These are phyloP conservation scores for Tribolium freemani DNA, from an alignment of 2,888 invertebrate genomes.

Conservation along the genomic window DNA sequence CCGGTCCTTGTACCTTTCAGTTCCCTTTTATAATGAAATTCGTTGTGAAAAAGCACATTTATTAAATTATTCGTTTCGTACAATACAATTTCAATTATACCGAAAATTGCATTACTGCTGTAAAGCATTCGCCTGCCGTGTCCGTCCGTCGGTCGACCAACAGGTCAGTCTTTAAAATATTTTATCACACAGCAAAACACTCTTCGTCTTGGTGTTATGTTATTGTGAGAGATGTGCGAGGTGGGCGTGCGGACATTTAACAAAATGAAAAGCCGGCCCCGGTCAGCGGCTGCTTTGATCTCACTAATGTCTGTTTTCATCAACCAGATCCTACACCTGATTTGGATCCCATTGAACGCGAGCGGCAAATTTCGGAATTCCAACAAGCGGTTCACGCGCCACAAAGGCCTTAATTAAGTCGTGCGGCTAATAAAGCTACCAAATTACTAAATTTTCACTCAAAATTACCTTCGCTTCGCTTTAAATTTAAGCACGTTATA, in stretches of 20 bases:
- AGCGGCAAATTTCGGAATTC: conserved; percentile 53
- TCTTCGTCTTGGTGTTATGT: conserved; percentile 8
- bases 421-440: conserved; percentile 22
- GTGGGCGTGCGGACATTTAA: conserved; percentile 69
- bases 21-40: too few species aligned
- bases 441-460: conserved; percentile 16
- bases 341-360: conserved; percentile 49
- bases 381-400: conserved; percentile 5
- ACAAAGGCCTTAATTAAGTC: conserved; percentile 25
- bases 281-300: conserved; percentile 68
- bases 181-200: background rate
- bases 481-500: too few species aligned
- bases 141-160: background rate
- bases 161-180: background rate
- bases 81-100: conserved; percentile 28
- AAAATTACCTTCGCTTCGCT: background rate
- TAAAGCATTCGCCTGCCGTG: background rate
- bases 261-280: conserved; percentile 69
- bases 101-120: conserved; percentile 25
- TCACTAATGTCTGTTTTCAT: conserved; percentile 71
- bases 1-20: too few species aligned
- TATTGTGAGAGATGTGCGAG: conserved; percentile 56
- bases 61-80: background rate
- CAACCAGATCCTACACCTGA: conserved; percentile 65
- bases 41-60: background rate